phyloP scores from a whole-genome alignment of 2,888 invertebrate species.

The Steinernema hermaphroditum region DNA sequence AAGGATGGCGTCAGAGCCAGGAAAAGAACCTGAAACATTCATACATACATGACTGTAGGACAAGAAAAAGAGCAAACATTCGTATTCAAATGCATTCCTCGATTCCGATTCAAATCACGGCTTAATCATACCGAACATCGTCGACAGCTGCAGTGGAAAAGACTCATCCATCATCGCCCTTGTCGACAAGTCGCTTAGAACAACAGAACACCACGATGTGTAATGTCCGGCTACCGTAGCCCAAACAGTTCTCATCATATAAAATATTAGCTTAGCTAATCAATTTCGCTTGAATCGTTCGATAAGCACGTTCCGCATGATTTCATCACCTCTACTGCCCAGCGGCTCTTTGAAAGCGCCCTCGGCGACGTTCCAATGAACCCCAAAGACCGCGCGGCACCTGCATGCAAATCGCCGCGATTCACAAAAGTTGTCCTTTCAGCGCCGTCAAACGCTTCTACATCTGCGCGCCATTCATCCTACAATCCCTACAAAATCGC shows the following conservation, averaged over 20 bases:
- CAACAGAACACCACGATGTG: conserved; percentile 19
- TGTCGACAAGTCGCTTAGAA: conserved; percentile 14
- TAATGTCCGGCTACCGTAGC: conserved; percentile 22
- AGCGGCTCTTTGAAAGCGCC: conserved; percentile 10
- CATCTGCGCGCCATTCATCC: too few species aligned
- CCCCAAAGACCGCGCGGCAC: background rate
- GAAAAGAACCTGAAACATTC: background rate
- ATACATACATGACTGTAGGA: too few species aligned
- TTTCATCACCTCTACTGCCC: too few species aligned
- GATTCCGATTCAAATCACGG: too few species aligned
- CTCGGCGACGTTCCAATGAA: background rate
- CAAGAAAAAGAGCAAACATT: too few species aligned
- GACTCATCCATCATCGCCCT: conserved; percentile 4
- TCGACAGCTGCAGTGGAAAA: conserved; percentile 7
- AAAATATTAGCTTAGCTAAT: too few species aligned
- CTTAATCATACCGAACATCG: too few species aligned
- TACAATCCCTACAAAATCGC: too few species aligned
- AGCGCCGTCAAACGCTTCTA: too few species aligned
- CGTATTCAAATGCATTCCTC: too few species aligned
- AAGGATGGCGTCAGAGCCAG: background rate
- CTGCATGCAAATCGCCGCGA: background rate
- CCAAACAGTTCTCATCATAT: background rate
- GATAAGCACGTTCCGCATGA: too few species aligned
- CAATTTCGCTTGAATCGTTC: too few species aligned
- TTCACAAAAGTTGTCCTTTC: conserved; percentile 12